Base-by-base conservation (phyloP, 2,888 invertebrate species). In the Ypsolopha scabrella region DNA sequence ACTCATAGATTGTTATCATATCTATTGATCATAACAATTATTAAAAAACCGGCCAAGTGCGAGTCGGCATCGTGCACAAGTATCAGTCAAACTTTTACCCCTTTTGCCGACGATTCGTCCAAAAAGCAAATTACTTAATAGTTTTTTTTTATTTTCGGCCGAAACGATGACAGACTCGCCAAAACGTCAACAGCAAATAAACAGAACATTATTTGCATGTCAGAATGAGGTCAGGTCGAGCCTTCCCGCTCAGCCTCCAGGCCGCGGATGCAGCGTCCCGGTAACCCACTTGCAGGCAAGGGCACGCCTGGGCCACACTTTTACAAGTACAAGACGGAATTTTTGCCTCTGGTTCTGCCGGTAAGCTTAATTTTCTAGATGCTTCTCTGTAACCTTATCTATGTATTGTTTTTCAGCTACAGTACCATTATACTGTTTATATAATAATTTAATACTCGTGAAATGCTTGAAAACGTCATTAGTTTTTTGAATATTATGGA, bases 271-370 rank as follows among this genome's bases (percentile, higher is more conserved):
- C 80, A 80, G 56, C 61, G 75, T 57, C 77, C 81, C 52, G 68
- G 65, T 83, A 65, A 82, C 83, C 83, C 62, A 82, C 63, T 70
- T 83, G 70, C 65, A 66, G 55, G 61, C 72, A 76, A 77, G 78
- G 77, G 75, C 75, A 67, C 55, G 58, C 55, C 57, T 53, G 52
- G 52, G 59, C 62, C 10, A 11, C 11, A 56, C 61, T 24, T 24
- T 24, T 2, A 24, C 24, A 24, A 24, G 24, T 24, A 24, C 2
- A 24, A 3, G 24, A 3, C 24, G 24, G 4, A 24, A 24, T 4
- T 24, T 24, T 24, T n/a, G n/a, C n/a, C n/a, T n/a, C n/a, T n/a
- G n/a, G n/a, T n/a, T n/a, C n/a, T n/a, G n/a, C n/a, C n/a, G 24
- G 24, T 24, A 24, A 24, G 24, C 24, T 24, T 4, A 24, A 24